phyloP scores from a whole-genome alignment of 2,113 vertebrate species.

The Indicator indicator region DNA sequence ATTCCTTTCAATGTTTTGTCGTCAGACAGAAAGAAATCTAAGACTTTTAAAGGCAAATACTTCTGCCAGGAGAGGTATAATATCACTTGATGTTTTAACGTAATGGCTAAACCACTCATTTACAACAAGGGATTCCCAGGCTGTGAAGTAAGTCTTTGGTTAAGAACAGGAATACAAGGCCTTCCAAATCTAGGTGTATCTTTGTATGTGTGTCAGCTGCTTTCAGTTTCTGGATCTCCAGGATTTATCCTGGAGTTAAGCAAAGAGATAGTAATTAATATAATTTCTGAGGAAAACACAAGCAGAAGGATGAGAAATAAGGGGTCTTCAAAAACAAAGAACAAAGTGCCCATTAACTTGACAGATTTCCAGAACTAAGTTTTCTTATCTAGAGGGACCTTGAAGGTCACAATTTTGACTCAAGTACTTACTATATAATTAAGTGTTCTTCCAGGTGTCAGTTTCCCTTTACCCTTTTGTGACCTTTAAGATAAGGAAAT shows the following conservation, averaged over 20 bases:
- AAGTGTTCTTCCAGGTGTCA: background rate
- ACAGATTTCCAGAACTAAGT: background rate
- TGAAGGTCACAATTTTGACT: background rate
- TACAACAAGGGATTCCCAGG: background rate
- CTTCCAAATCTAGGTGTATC: background rate
- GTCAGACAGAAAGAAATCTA: background rate
- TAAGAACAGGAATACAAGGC: background rate
- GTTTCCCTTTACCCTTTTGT: background rate
- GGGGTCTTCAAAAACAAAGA: background rate
- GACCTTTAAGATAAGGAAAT: background rate
- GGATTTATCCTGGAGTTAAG: background rate
- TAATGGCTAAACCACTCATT: background rate
- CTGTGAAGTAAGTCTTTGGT: background rate
- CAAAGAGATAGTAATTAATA: background rate
- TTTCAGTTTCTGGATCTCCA: background rate
- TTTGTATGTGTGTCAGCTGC: background rate
- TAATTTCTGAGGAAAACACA: background rate
- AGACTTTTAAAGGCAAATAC: background rate
- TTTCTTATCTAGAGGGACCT: background rate
- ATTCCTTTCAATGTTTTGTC: background rate
- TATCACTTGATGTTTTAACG: background rate
- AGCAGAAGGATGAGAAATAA: background rate
- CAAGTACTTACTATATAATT: background rate
- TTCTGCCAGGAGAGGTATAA: background rate
- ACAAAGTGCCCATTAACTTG: background rate